Evolutionary conservation across 2,888 invertebrate species (phyloP).

Genomic region (Chaitophorus viminalis): DNA sequence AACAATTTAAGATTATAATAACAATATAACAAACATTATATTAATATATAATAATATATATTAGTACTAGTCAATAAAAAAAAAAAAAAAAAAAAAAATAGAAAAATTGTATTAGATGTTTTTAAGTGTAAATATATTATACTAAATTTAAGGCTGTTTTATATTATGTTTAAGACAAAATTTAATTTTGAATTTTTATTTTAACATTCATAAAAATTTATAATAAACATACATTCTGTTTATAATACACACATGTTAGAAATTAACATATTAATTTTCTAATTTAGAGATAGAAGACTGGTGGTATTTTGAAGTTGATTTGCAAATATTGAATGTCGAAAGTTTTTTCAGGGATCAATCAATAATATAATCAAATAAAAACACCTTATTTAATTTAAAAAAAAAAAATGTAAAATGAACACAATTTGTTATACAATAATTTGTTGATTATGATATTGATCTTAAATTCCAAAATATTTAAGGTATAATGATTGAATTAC

Average conservation of each 20-base stretch:
- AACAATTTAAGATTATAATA: conserved; percentile 8
- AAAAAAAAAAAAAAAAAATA: conserved; percentile 12
- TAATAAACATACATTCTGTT: neutral
- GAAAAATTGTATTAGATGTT: conserved; percentile 43
- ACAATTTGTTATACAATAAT: neutral
- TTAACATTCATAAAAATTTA: conserved; percentile 10
- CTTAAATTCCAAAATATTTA: neutral
- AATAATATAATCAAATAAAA: neutral
- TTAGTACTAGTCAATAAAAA: conserved; percentile 51
- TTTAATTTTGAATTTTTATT: neutral
- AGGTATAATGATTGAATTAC: neutral
- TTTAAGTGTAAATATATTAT: conserved; percentile 34
- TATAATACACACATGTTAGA: neutral
- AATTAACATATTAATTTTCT: conserved; percentile 7
- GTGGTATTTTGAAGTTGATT: neutral
- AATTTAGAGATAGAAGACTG: conserved; percentile 54
- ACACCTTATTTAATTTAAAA: neutral
- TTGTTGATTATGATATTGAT: neutral
- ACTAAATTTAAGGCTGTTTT: conserved; percentile 38
- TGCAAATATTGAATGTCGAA: neutral
- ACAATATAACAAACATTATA: neutral
- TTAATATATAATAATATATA: conserved; percentile 9
- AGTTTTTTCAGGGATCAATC: neutral
- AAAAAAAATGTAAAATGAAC: neutral
- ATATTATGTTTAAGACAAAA: conserved; percentile 10